phyloP scores from a whole-genome alignment of 2,797 vertebrate genomes.

The Sebastes kiyomatsui region DNA sequence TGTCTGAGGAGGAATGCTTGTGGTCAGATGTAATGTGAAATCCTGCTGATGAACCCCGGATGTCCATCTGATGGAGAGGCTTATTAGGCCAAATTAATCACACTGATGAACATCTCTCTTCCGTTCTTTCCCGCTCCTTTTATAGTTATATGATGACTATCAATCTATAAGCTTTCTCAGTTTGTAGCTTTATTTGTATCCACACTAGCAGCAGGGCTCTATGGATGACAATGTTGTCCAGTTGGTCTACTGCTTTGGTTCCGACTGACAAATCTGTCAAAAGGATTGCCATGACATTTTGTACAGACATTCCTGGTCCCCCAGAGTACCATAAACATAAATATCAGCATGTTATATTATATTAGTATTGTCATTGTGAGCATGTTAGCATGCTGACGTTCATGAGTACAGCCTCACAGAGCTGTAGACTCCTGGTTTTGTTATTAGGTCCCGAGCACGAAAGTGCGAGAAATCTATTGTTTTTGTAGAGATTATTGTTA shows the following conservation, averaged over 20 bases:
- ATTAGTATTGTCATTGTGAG: not conserved
- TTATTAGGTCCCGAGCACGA: too few species aligned
- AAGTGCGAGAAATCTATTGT: too few species aligned
- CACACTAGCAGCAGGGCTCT: not conserved
- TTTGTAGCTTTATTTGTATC: not conserved
- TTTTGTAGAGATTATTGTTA: too few species aligned
- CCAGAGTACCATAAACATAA: not conserved
- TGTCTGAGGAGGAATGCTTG: constrained; percentile 42
- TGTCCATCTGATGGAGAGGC: constrained; percentile 13
- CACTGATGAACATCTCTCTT: constrained; percentile 4
- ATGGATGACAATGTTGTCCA: not conserved
- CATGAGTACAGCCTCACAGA: too few species aligned
- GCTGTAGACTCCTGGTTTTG: too few species aligned
- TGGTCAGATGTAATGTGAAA: constrained; percentile 44
- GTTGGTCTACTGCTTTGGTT: not conserved
- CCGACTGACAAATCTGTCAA: not conserved
- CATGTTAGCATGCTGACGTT: not conserved
- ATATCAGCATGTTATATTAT: not conserved
- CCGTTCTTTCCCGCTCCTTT: not conserved
- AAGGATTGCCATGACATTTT: not conserved
- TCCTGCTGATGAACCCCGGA: constrained; percentile 8
- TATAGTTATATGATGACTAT: not conserved
- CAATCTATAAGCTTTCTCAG: not conserved
- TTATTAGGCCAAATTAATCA: not conserved
- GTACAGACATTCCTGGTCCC: accelerated